Evolutionary conservation across 64 coral and sea anemone species (phyloP).

Genomic region (Stylophora pistillata): DNA sequence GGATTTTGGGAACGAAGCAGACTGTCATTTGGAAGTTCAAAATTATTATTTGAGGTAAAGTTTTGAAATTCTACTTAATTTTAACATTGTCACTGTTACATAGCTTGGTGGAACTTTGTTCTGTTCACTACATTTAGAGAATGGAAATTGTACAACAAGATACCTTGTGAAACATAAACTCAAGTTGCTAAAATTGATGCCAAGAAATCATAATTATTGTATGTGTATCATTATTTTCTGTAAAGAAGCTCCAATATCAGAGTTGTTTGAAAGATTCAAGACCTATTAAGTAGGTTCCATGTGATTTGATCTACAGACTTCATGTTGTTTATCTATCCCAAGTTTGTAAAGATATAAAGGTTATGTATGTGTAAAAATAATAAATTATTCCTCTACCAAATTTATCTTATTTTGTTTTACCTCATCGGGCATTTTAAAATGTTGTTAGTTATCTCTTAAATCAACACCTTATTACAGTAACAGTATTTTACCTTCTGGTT

Average conservation of each 20-base stretch:
- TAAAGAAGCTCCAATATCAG: too few species aligned
- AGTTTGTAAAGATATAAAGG: background rate
- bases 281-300: too few species aligned
- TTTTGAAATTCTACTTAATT: background rate
- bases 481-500: background rate
- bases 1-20: constrained; percentile 99
- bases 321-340: background rate
- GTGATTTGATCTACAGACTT: too few species aligned
- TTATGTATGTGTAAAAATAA: background rate
- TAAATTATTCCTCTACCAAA: background rate
- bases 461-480: constrained; percentile 1
- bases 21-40: constrained; percentile 84
- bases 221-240: too few species aligned
- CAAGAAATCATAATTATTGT: too few species aligned
- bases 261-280: too few species aligned
- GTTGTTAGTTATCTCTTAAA: constrained; percentile 25
- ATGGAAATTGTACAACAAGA: too few species aligned
- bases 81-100: background rate
- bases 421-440: background rate
- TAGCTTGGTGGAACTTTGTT: background rate
- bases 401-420: constrained; percentile 36
- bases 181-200: too few species aligned
- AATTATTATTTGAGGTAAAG: constrained; percentile 93
- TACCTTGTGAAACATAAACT: too few species aligned
- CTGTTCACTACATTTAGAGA: too few species aligned